Evolutionary conservation across 2,888 invertebrate genomes (phyloP).

Genomic region (Onchidella celtica): DNA sequence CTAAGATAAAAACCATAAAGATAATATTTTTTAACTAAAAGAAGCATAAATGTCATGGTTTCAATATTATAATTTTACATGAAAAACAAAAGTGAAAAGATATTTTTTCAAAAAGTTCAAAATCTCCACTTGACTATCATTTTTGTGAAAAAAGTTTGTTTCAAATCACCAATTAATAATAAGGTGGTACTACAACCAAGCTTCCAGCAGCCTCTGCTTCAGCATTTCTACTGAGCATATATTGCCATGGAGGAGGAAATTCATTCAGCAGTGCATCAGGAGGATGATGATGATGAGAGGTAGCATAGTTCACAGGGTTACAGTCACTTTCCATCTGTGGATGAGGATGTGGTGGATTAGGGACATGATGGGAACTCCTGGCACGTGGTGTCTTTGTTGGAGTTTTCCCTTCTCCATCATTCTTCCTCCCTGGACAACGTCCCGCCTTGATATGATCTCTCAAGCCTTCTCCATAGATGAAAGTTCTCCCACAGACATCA

Average conservation of each 20-base stretch:
- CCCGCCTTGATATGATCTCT: conserved; percentile 46
- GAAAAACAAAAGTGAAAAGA: too few species aligned
- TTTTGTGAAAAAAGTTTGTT: too few species aligned
- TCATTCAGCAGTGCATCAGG: conserved; percentile 24
- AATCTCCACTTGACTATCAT: too few species aligned
- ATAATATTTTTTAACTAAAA: too few species aligned
- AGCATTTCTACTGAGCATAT: conserved; percentile 30
- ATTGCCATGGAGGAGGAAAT: conserved; percentile 36
- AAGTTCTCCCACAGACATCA: conserved; percentile 40
- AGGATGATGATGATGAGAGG: conserved; percentile 29
- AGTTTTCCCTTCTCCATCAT: conserved; percentile 14
- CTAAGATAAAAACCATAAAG: too few species aligned
- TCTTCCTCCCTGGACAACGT: conserved; percentile 39
- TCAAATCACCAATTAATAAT: neutral
- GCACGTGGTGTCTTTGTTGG: neutral
- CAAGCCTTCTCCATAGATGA: conserved; percentile 37
- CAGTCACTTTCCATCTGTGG: conserved; percentile 11
- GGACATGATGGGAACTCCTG: neutral
- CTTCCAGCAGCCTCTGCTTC: conserved; percentile 5
- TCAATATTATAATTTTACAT: too few species aligned
- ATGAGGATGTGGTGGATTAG: neutral
- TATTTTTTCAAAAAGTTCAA: too few species aligned
- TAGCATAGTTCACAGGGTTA: conserved; percentile 31
- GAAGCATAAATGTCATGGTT: too few species aligned
- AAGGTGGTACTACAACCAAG: conserved; percentile 32